These are phyloP conservation scores for Plebejus argus DNA, from an alignment of 2,888 invertebrate genomes.

Conservation along the genomic window DNA sequence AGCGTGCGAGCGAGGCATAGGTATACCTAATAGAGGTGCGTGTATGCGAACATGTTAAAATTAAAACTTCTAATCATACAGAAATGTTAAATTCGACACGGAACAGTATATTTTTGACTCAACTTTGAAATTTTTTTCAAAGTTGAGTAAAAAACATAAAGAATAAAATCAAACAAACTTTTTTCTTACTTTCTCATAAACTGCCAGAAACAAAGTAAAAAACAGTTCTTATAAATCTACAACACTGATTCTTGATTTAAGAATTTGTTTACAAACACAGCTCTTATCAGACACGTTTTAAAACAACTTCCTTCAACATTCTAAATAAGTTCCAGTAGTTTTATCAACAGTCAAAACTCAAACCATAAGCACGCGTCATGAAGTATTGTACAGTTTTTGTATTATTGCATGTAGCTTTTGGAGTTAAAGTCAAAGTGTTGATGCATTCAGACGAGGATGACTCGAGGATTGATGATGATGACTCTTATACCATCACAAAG, in stretches of 20 bases:
- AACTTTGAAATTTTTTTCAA: no score
- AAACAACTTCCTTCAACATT: conserved; percentile 6
- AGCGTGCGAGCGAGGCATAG: no score
- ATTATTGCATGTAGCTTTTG: conserved; percentile 51
- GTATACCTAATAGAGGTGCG: no score
- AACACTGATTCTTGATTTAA: not conserved
- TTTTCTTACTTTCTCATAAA: not conserved
- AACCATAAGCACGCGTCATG: conserved; percentile 39
- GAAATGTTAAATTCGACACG: no score
- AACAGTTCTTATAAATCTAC: not conserved
- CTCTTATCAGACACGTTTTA: not conserved
- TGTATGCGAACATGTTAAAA: no score
- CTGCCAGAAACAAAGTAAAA: conserved; percentile 10
- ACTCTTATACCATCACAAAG: conserved; percentile 38
- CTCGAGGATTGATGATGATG: conserved; percentile 55
- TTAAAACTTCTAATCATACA: no score
- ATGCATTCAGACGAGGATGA: conserved; percentile 70
- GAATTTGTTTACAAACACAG: not conserved
- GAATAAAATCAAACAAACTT: not conserved
- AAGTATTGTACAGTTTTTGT: conserved; percentile 49
- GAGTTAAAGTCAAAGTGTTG: conserved; percentile 70
- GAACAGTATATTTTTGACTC: not conserved
- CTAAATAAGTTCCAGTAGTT: conserved; percentile 10
- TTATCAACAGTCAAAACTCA: not conserved
- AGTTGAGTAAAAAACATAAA: no score